Conservation (phyloP, 2,888 invertebrate species). For the Colletes collaris region DNA sequence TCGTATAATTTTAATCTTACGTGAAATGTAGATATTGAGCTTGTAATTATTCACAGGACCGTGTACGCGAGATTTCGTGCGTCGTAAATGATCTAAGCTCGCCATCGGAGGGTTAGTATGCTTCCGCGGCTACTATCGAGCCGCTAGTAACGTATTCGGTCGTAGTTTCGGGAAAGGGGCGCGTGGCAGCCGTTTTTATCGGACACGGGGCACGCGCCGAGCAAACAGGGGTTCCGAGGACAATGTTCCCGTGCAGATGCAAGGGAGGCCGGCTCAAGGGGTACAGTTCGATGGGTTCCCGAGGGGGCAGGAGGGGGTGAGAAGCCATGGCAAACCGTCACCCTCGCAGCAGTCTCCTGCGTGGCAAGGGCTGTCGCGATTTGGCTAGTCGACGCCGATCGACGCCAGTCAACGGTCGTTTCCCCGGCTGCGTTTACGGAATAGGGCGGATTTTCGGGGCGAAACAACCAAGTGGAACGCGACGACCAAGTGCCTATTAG, state of each 20-base stretch:
- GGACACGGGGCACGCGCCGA: slow-evolving; percentile 58
- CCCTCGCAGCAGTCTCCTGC: slow-evolving; percentile 54
- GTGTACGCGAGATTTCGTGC: too few species aligned
- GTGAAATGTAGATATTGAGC: too few species aligned
- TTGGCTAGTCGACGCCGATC: slow-evolving; percentile 56
- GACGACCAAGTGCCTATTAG: slow-evolving; percentile 15
- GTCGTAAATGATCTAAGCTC: too few species aligned
- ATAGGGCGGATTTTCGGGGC: not conserved
- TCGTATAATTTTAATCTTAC: too few species aligned
- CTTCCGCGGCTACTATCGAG: slow-evolving; percentile 1
- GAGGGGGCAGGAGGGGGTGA: slow-evolving; percentile 39
- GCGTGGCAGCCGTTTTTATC: slow-evolving; percentile 50
- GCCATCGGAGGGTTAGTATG: not conserved
- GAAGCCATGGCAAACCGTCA: slow-evolving; percentile 54
- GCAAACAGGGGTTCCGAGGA: slow-evolving; percentile 66
- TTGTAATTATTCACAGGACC: too few species aligned
- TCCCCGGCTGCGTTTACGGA: not conserved
- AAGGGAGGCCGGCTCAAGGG: slow-evolving; percentile 37
- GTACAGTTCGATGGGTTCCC: slow-evolving; percentile 44
- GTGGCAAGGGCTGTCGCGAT: slow-evolving; percentile 39
- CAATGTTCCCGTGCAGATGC: slow-evolving; percentile 61
- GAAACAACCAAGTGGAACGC: not conserved
- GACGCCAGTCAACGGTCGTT: slow-evolving; percentile 53
- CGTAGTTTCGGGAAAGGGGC: slow-evolving; percentile 38
- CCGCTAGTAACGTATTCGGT: slow-evolving; percentile 38